Percentiles rank a stretch among this genome's conserved stretches.
These are phyloP conservation scores for Sympetrum striolatum DNA, from an alignment of 2,888 invertebrate species.

Conservation along the genomic window DNA sequence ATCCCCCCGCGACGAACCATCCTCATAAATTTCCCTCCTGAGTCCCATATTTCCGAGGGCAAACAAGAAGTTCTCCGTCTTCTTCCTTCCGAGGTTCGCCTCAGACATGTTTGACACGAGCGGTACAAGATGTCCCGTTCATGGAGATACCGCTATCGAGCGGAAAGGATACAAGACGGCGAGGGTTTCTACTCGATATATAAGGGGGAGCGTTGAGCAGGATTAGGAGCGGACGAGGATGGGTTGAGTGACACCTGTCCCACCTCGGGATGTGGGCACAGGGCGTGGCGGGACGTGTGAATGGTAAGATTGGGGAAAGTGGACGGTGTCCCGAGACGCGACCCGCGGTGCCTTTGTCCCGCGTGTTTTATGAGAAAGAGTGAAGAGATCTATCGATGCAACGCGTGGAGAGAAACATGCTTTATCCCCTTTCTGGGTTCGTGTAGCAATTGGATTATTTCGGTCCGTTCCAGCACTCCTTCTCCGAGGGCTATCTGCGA, in stretches of 20 bases:
- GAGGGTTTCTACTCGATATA: not conserved
- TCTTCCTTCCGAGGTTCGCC: not conserved
- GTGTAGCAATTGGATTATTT: not conserved
- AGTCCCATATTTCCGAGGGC: not conserved
- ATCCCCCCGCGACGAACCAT: too few relatives aligned
- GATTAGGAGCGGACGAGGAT: too few relatives aligned
- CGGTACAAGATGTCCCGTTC: conserved; percentile 21
- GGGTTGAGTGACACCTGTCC: not conserved
- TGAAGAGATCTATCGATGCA: not conserved
- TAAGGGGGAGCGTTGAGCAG: not conserved
- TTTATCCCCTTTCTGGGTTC: not conserved
- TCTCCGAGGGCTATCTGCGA: not conserved
- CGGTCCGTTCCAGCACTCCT: not conserved
- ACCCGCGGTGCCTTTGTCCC: not conserved
- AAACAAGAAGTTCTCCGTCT: not conserved
- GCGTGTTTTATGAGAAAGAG: not conserved
- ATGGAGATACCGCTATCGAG: not conserved
- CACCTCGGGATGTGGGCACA: not conserved
- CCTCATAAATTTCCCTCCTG: too few relatives aligned
- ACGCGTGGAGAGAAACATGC: not conserved
- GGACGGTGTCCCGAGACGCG: not conserved
- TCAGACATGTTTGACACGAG: conserved; percentile 24
- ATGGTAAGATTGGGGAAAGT: not conserved
- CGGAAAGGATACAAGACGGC: not conserved
- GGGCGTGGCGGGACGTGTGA: not conserved